A percentile compares a stretch with the other conserved stretches of the same genome.
phyloP scores from a whole-genome alignment of 2,797 vertebrate species.

The Poeciliopsis infans region DNA sequence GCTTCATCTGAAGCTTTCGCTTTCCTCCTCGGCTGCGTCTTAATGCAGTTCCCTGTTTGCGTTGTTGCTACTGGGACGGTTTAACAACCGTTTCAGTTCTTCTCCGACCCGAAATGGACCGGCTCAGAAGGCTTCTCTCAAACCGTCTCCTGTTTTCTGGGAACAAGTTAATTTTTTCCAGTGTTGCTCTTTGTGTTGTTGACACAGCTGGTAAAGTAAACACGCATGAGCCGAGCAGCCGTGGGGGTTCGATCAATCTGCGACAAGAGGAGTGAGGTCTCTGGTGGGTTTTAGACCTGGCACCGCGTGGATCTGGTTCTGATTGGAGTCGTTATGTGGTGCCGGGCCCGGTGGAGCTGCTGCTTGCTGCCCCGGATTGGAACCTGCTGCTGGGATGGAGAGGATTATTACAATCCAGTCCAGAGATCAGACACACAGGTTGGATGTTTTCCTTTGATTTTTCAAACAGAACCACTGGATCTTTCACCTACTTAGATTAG shows the following conservation, averaged over 20 bases:
- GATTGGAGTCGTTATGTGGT: conserved; percentile 50
- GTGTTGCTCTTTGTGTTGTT: conserved; percentile 65
- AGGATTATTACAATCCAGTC: conserved; percentile 31
- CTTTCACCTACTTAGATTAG: conserved; percentile 2
- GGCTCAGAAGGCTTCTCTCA: conserved; percentile 6
- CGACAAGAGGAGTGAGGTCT: conserved; percentile 41
- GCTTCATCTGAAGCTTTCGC: conserved; percentile 27
- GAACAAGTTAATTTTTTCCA: conserved; percentile 71
- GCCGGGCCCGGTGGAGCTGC: conserved; percentile 54
- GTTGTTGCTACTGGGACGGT: neutral
- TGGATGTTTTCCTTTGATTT: conserved; percentile 18
- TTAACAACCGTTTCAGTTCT: conserved; percentile 22
- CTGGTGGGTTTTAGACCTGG: conserved; percentile 1
- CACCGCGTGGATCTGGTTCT: conserved; percentile 5
- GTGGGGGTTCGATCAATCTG: conserved; percentile 48
- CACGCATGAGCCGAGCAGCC: conserved; percentile 5
- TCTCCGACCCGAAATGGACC: conserved; percentile 5
- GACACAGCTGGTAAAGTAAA: conserved; percentile 76
- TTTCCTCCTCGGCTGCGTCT: conserved; percentile 22
- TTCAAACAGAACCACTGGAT: neutral
- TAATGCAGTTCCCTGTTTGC: accelerated
- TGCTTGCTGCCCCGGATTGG: conserved; percentile 45
- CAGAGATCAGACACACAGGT: conserved; percentile 56
- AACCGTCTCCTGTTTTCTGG: conserved; percentile 11
- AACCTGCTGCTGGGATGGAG: conserved; percentile 27